phyloP scores from a whole-genome alignment of 2,113 vertebrate genomes.

The Choloepus hoffmanni region DNA sequence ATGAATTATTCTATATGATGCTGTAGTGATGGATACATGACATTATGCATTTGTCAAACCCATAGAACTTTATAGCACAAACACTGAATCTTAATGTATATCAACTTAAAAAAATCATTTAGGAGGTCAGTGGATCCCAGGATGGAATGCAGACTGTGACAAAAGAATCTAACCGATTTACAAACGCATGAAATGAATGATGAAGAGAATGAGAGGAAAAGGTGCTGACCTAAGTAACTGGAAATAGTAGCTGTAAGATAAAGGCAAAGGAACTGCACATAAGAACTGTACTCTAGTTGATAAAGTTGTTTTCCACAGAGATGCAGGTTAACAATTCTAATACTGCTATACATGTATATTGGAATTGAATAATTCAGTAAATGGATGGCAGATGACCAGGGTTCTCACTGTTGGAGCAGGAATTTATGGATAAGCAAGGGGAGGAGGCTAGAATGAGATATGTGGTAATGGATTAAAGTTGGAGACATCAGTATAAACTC shows the following conservation, averaged over 20 bases:
- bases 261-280: neutral
- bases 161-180: neutral
- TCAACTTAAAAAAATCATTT: neutral
- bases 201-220: neutral
- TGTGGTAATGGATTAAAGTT: neutral
- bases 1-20: neutral
- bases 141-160: neutral
- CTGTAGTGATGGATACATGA: neutral
- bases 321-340: neutral
- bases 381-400: neutral
- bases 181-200: neutral
- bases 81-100: neutral
- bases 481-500: neutral
- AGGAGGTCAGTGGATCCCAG: no score
- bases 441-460: neutral
- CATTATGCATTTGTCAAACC: neutral
- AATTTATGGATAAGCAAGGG: neutral
- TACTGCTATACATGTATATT: neutral
- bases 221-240: neutral
- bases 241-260: neutral
- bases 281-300: neutral
- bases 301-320: neutral
- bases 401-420: neutral
- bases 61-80: neutral
- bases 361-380: neutral